Percentiles rank a stretch among this genome's conserved stretches.
phyloP scores from a whole-genome alignment of 2,113 vertebrate genomes.

The Cebus imitator region DNA sequence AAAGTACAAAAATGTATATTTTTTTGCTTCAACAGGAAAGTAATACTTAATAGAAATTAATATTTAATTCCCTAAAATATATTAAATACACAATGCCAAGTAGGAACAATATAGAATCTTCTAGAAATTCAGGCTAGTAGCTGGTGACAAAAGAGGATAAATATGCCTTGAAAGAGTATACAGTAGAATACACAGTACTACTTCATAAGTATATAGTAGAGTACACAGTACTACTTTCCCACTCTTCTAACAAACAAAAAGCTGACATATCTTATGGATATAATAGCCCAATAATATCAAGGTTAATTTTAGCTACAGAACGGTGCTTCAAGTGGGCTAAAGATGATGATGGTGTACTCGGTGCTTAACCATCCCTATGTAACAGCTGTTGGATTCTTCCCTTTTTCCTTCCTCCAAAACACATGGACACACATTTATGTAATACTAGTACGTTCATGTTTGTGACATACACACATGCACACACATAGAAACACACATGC shows the following conservation, averaged over 20 bases:
- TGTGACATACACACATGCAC: background rate
- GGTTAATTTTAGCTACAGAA: conserved; percentile 35
- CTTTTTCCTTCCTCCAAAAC: background rate
- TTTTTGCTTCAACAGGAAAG: conserved; percentile 25
- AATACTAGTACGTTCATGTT: background rate
- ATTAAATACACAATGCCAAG: background rate
- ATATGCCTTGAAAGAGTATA: background rate
- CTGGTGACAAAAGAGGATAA: conserved; percentile 36
- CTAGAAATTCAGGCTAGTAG: conserved; percentile 35
- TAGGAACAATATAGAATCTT: conserved; percentile 22
- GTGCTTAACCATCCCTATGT: background rate
- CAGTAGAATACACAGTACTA: background rate
- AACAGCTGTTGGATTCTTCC: background rate
- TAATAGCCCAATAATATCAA: background rate
- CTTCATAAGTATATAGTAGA: background rate
- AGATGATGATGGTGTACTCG: background rate
- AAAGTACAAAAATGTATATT: background rate
- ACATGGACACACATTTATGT: background rate
- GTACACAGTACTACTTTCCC: background rate
- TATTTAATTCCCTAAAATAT: background rate
- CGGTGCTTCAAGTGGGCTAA: background rate
- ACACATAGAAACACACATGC: background rate
- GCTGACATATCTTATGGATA: background rate
- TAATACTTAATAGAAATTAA: background rate
- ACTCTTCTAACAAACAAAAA: background rate